Evolutionary conservation across 2,797 vertebrate genomes (phyloP).

Genomic region (Xenentodon cancila): DNA sequence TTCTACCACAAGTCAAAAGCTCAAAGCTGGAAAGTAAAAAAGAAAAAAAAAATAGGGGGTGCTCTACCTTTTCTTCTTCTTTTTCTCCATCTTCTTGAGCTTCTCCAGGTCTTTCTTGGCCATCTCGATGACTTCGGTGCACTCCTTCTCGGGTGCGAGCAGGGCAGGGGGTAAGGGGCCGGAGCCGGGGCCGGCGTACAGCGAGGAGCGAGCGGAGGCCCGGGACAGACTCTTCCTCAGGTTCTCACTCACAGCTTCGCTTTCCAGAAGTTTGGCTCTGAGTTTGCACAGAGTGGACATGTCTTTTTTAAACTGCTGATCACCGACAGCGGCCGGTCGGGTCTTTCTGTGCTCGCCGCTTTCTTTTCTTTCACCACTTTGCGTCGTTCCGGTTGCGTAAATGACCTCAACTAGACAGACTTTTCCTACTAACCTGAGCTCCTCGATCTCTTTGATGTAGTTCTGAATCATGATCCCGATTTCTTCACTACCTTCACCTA

Average conservation of each 20-base stretch:
- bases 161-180: slow-evolving; percentile 81
- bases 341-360: background rate
- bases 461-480: slow-evolving; percentile 97
- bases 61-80: slow-evolving; percentile 94
- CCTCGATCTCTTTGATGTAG: slow-evolving; percentile 99
- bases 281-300: background rate
- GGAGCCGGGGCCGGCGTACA: slow-evolving; percentile 83
- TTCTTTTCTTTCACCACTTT: background rate
- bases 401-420: background rate
- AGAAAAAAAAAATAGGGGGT: too few species aligned
- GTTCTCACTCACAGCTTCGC: slow-evolving; percentile 93
- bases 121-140: slow-evolving; percentile 92
- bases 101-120: slow-evolving; percentile 97
- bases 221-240: slow-evolving; percentile 92
- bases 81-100: slow-evolving; percentile 93
- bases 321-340: too few species aligned
- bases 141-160: slow-evolving; percentile 87
- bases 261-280: slow-evolving; percentile 95
- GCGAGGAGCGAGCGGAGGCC: slow-evolving; percentile 85
- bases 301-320: too few species aligned
- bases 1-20: too few species aligned
- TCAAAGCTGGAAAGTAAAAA: too few species aligned
- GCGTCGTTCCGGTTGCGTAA: too few species aligned
- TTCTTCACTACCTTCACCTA: slow-evolving; percentile 96
- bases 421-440: slow-evolving; percentile 86